Base-by-base conservation (phyloP, 2,888 invertebrate species). In the Cheilosia pagana region DNA sequence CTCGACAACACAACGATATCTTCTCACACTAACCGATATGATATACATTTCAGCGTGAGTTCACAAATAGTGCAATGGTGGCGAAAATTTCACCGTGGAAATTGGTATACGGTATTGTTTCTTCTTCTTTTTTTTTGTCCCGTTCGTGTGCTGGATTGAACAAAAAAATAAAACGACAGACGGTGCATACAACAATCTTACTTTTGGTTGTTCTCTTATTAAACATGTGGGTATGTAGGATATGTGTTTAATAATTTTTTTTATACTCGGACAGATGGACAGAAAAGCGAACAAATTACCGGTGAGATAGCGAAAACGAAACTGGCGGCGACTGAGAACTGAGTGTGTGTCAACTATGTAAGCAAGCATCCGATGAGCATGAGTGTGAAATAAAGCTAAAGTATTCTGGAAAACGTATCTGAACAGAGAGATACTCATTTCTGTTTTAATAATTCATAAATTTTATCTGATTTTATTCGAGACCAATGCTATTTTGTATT, bases 31-130 rank as follows among this genome's bases (percentile, higher is more conserved):
- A 10, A 14, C 77, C 35, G 70, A 21, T 70, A 74, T 63, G 57
- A 79, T 79, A 76, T 77, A 81, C 67, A 72, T 76, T 85, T 81
- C 71, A 81, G 39, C 81, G 70, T 25, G 65, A 60, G 76, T 76
- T 75, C 85, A 52, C 81, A 60, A 76, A 81, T 76, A 85, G 85
- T 85, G 85, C 85, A 85, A 35, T 65, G 81, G 43, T 62, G 60
- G 85, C 75, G 71, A 55, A 81, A 50, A 45, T 76, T 76, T 76
- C 81, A 53, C 65, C 70, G 35, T 81, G 71, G 59, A 81, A 79
- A 81, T 52, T 28, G 28, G 28, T 28, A 8, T 28, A 25, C 14
- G 23, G 21, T 14, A 21, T n/a, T 59, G n/a, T 35, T 62, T 52
- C 14, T 25, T 43, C 8, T 28, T 28, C 28, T 28, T n/a, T 43